Evolutionary conservation across 2,113 vertebrate genomes (phyloP).

Genomic region (Entelurus aequoreus): DNA sequence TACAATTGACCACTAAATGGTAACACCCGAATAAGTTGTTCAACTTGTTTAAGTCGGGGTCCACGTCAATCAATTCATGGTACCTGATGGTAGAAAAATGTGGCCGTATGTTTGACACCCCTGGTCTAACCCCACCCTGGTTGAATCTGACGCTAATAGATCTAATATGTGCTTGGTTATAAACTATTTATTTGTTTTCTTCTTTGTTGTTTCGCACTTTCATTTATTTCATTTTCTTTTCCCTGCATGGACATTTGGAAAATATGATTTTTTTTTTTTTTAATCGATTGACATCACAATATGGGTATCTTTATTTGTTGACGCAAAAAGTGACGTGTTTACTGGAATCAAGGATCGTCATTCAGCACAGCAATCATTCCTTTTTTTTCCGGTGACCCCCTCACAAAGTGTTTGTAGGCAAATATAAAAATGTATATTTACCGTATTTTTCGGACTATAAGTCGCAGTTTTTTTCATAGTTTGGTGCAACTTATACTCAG

Average conservation of each 20-base stretch:
- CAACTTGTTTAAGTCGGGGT: too few relatives aligned
- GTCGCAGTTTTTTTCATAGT: too few relatives aligned
- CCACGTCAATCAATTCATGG: too few relatives aligned
- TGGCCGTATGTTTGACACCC: too few relatives aligned
- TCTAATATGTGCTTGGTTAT: too few relatives aligned
- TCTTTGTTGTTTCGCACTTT: neutral
- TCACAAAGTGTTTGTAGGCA: neutral
- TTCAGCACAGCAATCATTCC: slow-evolving; percentile 5
- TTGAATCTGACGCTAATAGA: too few relatives aligned
- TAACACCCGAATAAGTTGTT: too few relatives aligned
- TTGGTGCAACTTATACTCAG: too few relatives aligned
- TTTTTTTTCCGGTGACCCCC: neutral
- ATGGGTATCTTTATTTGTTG: neutral
- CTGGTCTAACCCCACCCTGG: too few relatives aligned
- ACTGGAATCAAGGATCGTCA: neutral
- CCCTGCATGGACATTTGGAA: neutral
- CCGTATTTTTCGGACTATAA: too few relatives aligned
- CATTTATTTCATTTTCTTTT: neutral
- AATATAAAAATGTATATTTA: neutral
- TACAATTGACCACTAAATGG: too few relatives aligned
- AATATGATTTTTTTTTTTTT: neutral
- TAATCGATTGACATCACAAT: neutral
- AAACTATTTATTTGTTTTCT: neutral
- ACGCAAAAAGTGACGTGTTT: neutral
- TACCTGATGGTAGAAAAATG: too few relatives aligned